phyloP scores from a whole-genome alignment of 2,797 vertebrate genomes.

The Pangasius krempfi region DNA sequence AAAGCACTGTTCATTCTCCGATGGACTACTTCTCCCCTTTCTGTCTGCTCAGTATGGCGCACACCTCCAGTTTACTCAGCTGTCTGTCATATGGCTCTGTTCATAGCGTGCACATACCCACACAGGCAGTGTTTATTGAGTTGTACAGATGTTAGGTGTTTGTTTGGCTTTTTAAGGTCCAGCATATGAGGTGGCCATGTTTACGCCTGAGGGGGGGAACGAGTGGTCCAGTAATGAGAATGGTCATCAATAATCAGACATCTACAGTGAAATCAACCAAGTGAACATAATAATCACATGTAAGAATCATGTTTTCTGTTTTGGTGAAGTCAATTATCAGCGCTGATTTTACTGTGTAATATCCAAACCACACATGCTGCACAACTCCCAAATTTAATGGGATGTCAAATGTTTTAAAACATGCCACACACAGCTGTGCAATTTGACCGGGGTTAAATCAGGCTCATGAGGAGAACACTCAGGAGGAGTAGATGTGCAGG shows the following conservation, averaged over 20 bases:
- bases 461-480: constrained; percentile 19
- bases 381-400: constrained; percentile 7
- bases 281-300: not conserved
- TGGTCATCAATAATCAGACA: constrained; percentile 2
- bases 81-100: constrained; percentile 51
- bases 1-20: constrained; percentile 55
- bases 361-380: not conserved
- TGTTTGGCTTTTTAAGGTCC: constrained; percentile 38
- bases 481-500: constrained; percentile 8
- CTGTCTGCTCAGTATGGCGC: constrained; percentile 21
- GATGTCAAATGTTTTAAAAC: not conserved
- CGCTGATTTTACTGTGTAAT: constrained; percentile 4
- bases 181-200: constrained; percentile 28
- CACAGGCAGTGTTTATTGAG: constrained; percentile 22
- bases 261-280: not conserved
- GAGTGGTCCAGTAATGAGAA: constrained; percentile 15
- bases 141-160: constrained; percentile 48
- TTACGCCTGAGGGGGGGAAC: constrained; percentile 5
- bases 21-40: constrained; percentile 39
- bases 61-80: constrained; percentile 58
- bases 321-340: constrained; percentile 6
- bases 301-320: not conserved
- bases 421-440: constrained; percentile 25
- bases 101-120: constrained; percentile 23
- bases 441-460: constrained; percentile 18